Evolutionary conservation across 2,113 vertebrate genomes (phyloP).

Genomic region (Sylvia atricapilla): DNA sequence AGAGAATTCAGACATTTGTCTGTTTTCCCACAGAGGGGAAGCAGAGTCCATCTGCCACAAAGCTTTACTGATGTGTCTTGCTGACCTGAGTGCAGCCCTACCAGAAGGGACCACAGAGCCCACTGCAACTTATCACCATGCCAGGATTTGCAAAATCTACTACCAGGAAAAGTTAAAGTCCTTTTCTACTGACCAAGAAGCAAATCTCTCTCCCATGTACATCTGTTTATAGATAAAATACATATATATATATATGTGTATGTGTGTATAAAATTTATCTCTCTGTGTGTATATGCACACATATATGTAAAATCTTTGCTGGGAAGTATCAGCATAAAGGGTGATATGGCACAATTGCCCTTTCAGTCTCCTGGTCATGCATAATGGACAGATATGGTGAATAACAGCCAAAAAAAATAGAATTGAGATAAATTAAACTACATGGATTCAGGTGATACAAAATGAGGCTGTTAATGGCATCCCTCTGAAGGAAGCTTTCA

Average conservation of each 20-base stretch:
- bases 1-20: background rate
- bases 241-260: background rate
- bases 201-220: background rate
- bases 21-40: background rate
- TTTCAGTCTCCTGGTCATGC: background rate
- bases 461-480: background rate
- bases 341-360: background rate
- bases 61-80: too few relatives aligned
- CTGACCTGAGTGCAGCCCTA: background rate
- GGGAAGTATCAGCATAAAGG: background rate
- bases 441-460: background rate
- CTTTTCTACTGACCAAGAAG: background rate
- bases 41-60: background rate
- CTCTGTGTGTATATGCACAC: fast-evolving
- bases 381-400: background rate
- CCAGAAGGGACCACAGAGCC: background rate
- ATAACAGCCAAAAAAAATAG: background rate
- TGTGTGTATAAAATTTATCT: background rate
- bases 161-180: background rate
- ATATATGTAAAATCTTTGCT: background rate
- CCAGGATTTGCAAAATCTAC: background rate
- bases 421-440: background rate
- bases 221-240: background rate
- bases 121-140: background rate
- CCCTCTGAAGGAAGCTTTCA: background rate